Conservation (phyloP, 2,113 vertebrate species). For the Falcunculus frontatus region DNA sequence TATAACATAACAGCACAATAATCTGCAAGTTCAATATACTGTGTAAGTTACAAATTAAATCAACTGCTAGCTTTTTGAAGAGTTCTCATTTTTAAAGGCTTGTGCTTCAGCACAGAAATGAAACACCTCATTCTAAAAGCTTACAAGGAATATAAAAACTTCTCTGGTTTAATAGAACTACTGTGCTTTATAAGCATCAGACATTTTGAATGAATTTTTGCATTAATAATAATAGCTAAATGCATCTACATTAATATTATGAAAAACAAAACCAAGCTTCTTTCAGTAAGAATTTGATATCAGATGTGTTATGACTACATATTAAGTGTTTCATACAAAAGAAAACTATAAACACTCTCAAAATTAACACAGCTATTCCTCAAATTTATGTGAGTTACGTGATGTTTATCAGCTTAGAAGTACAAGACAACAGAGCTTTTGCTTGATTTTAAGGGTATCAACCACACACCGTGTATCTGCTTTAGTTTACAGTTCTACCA, state of each 20-base stretch:
- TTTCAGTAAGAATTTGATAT: neutral
- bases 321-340: neutral
- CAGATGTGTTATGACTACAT: neutral
- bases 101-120: neutral
- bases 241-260: neutral
- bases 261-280: neutral
- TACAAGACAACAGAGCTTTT: neutral
- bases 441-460: neutral
- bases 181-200: neutral
- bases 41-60: neutral
- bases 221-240: neutral
- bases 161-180: neutral
- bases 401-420: neutral
- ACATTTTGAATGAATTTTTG: neutral
- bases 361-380: neutral
- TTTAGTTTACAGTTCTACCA: neutral
- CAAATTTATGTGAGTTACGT: neutral
- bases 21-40: neutral
- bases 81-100: neutral
- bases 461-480: neutral
- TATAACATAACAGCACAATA: neutral
- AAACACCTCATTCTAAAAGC: neutral
- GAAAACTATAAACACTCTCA: neutral
- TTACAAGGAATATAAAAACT: neutral
- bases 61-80: neutral